phyloP scores from a whole-genome alignment of 2,888 invertebrate genomes.

The Hermodice carunculata region DNA sequence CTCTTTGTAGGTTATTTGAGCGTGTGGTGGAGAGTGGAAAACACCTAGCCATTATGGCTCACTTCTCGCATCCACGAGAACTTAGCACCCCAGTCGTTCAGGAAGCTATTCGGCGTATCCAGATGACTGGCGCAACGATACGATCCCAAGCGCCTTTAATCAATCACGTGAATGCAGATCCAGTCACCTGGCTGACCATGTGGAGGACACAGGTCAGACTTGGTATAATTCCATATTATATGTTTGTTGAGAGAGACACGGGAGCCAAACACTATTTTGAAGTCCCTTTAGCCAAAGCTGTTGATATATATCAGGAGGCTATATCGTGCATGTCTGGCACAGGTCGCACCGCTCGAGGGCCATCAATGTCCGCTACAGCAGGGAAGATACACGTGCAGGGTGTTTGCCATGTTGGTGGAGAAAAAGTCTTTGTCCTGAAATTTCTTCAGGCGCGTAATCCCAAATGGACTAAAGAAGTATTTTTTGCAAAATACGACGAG shows the following conservation, averaged over 20 bases:
- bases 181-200: conserved; percentile 14
- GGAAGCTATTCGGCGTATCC: conserved; percentile 21
- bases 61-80: conserved; percentile 15
- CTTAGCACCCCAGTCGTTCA: conserved; percentile 15
- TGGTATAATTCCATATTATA: conserved; percentile 23
- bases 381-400: conserved; percentile 25
- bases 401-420: not conserved
- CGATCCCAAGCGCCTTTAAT: conserved; percentile 21
- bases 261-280: conserved; percentile 28
- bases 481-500: conserved; percentile 23
- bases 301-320: conserved; percentile 14
- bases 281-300: conserved; percentile 7
- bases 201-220: conserved; percentile 22
- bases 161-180: conserved; percentile 18
- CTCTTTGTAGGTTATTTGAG: conserved; percentile 23
- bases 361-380: conserved; percentile 17
- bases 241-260: conserved; percentile 22
- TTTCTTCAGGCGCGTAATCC: conserved; percentile 22
- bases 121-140: conserved; percentile 16
- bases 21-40: conserved; percentile 11
- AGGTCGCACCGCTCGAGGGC: conserved; percentile 15
- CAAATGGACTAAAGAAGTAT: conserved; percentile 1
- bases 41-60: conserved; percentile 23
- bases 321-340: conserved; percentile 6
- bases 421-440: conserved; percentile 18